phyloP scores from a whole-genome alignment of 2,113 vertebrate species.

The Callionymus lyra region DNA sequence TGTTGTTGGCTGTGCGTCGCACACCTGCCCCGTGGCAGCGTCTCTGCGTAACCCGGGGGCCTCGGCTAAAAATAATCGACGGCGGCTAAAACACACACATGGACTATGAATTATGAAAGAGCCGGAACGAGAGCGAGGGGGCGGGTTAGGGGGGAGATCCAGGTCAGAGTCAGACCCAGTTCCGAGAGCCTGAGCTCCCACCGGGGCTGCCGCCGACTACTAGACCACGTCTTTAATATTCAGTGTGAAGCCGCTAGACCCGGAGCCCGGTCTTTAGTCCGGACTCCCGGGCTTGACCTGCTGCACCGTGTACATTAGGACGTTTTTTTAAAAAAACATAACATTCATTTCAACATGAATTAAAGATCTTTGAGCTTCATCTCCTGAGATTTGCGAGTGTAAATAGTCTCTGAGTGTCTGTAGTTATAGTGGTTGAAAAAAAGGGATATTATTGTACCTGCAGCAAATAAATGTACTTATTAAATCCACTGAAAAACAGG shows the following conservation, averaged over 20 bases:
- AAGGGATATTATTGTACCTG: too few relatives aligned
- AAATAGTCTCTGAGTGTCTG: too few relatives aligned
- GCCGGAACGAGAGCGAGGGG: constrained; percentile 6
- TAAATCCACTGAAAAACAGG: too few relatives aligned
- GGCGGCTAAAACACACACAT: constrained; percentile 30
- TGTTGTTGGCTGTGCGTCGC: constrained; percentile 23
- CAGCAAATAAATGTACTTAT: too few relatives aligned
- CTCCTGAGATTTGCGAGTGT: too few relatives aligned
- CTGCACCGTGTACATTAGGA: background rate
- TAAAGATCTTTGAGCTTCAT: constrained; percentile 8
- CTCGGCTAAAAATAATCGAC: constrained; percentile 60
- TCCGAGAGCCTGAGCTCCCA: constrained; percentile 48
- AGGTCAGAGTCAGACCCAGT: constrained; percentile 66
- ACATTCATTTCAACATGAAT: constrained; percentile 16
- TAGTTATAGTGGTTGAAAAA: too few relatives aligned
- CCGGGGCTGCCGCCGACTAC: constrained; percentile 36
- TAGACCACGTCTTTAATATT: constrained; percentile 54
- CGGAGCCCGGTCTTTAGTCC: constrained; percentile 5
- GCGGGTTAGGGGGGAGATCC: too few relatives aligned
- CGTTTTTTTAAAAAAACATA: background rate
- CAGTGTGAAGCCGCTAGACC: constrained; percentile 41
- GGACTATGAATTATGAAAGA: constrained; percentile 58
- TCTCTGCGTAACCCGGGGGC: constrained; percentile 16
- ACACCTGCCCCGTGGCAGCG: constrained; percentile 32
- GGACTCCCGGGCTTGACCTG: background rate